Evolutionary conservation across 2,113 vertebrate species (phyloP), one percentile per base, ranked within the genome.

Genomic region (Datnioides undecimradiatus): DNA sequence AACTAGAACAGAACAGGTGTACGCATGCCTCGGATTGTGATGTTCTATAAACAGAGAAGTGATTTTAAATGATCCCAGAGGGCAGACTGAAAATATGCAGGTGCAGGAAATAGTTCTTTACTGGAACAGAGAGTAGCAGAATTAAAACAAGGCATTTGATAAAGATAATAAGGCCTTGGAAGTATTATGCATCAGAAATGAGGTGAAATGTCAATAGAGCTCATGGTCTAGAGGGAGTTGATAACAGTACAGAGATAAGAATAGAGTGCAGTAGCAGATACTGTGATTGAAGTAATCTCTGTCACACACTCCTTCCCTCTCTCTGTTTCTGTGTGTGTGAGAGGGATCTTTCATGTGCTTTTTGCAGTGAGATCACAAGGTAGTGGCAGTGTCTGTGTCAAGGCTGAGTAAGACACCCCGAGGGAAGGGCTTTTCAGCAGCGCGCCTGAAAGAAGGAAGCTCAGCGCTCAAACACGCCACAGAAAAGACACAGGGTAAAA

Each of bases 151-250:
- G 52, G 51, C 64, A 7, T 34, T 34, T 77, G 69, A 82, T n/a
- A 6, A 48, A 13, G 76, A 81, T 79, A 85, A 83, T 64, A 76
- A 68, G 49, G 79, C 63, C 60, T 82, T 82, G 67, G 66, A 85
- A 92, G 78, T 66, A 23, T 73, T 81, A 76, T 55, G 77, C 66
- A 73, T 12, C 60, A 83, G 78, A 84, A 92, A 89, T 73, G 71
- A 89, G 91, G 89, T 92, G 88, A 91, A 92, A 91, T 87, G 90
- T 92, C 90, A 90, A 71, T 40, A 71, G 79, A 73, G 88, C 76
- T 87, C 73, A 67, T 31, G 57, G 84, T 82, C 73, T 43, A 74
- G 23, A 65, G 82, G 80, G 83, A 89, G 80, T 48, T 52, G 75
- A 88, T 89, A 93, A 85, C 45, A 73, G 79, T 3, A 16, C 55